Conservation (phyloP, 2,888 invertebrate genomes). For the Tachystola acroxantha region DNA sequence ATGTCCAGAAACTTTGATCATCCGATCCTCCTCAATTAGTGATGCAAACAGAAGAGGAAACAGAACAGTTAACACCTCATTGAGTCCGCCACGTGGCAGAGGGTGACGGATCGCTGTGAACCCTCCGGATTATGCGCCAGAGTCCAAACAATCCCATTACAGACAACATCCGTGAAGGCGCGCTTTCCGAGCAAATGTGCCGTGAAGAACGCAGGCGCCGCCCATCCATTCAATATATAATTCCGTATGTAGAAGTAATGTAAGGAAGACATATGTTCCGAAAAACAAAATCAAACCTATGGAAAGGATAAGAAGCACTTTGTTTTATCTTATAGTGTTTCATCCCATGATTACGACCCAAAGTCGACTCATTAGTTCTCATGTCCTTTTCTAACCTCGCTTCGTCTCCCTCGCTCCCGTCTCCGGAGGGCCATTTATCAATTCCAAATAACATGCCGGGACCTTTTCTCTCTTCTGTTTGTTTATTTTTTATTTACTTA, state of each 20-base stretch:
- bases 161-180: slow-evolving; percentile 42
- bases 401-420: slow-evolving; percentile 54
- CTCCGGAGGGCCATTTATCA: slow-evolving; percentile 75
- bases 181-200: slow-evolving; percentile 42
- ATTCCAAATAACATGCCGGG: slow-evolving; percentile 77
- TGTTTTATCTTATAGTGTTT: slow-evolving; percentile 62
- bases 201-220: slow-evolving; percentile 48
- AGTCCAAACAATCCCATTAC: slow-evolving; percentile 38
- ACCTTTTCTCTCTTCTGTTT: slow-evolving; percentile 66
- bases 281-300: slow-evolving; percentile 21
- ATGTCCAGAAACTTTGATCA: slow-evolving; percentile 16
- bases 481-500: slow-evolving; percentile 75
- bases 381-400: slow-evolving; percentile 54
- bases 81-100: slow-evolving; percentile 47
- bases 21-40: slow-evolving; percentile 31
- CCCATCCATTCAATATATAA: slow-evolving; percentile 26
- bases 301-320: slow-evolving; percentile 61
- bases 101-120: slow-evolving; percentile 45
- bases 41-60: slow-evolving; percentile 34
- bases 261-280: slow-evolving; percentile 1
- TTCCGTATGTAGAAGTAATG: slow-evolving; percentile 10
- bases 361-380: slow-evolving; percentile 63
- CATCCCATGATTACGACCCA: slow-evolving; percentile 49
- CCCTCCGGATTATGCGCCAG: slow-evolving; percentile 33
- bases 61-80: slow-evolving; percentile 49